phyloP scores from a whole-genome alignment of 2,797 vertebrate genomes.

The Astyanax mexicanus region DNA sequence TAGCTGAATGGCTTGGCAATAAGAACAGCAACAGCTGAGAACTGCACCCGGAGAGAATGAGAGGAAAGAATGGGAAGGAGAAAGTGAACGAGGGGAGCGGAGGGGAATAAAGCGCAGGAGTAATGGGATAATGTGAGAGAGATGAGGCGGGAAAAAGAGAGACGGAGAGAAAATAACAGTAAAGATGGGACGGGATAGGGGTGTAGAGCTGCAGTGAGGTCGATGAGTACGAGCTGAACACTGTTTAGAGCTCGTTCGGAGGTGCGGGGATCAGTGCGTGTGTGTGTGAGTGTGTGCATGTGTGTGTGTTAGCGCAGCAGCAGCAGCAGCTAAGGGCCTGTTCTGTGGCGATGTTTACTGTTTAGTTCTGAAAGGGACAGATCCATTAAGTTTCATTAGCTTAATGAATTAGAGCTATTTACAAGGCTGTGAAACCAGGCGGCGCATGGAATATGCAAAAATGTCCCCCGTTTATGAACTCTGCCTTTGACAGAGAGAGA shows the following conservation, averaged over 20 bases:
- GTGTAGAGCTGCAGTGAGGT: background rate
- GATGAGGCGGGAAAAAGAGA: background rate
- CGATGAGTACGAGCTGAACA: background rate
- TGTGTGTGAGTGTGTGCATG: background rate
- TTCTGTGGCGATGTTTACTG: conserved; percentile 48
- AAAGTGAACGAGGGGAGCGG: no score
- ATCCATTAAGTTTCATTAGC: conserved; percentile 60
- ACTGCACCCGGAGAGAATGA: background rate
- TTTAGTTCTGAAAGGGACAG: conserved; percentile 44
- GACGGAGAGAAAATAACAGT: background rate
- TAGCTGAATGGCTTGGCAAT: conserved; percentile 5
- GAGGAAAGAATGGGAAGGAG: background rate
- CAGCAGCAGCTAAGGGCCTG: conserved; percentile 36
- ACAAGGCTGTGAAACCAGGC: conserved; percentile 43
- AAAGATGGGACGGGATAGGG: background rate
- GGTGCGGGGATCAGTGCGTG: background rate
- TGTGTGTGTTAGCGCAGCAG: background rate
- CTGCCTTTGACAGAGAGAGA: conserved; percentile 16
- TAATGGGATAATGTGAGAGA: background rate
- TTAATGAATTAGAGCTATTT: conserved; percentile 54
- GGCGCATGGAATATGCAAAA: conserved; percentile 46
- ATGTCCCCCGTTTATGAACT: conserved; percentile 43
- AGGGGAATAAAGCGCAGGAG: no score
- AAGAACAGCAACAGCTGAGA: conserved; percentile 19
- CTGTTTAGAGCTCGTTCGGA: conserved; percentile 2